These are phyloP conservation scores for Muntiacus reevesi DNA, from an alignment of 2,113 vertebrate genomes.

Conservation along the genomic window DNA sequence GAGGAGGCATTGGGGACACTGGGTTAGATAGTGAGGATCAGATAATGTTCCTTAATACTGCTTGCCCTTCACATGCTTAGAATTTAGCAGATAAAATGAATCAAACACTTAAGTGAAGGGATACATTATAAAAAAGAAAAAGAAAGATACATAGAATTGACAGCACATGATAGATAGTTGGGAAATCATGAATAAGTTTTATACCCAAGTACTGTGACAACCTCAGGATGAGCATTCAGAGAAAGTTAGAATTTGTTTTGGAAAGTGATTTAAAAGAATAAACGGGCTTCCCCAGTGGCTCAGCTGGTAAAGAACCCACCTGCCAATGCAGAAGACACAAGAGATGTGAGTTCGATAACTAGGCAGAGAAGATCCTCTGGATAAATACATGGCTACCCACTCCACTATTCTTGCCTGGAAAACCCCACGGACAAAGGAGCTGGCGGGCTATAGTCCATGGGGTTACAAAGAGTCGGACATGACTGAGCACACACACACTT, in stretches of 20 bases:
- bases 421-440: not conserved
- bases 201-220: not conserved
- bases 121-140: not conserved
- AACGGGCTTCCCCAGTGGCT: not conserved
- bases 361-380: not conserved
- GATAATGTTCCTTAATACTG: not conserved
- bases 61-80: not conserved
- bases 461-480: not conserved
- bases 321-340: not conserved
- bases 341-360: not conserved
- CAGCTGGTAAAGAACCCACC: not conserved
- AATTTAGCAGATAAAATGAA: not conserved
- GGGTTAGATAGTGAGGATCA: not conserved
- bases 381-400: not conserved
- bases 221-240: not conserved
- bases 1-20: not conserved
- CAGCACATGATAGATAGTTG: not conserved
- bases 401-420: not conserved
- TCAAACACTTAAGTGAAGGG: not conserved
- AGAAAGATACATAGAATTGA: not conserved
- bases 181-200: not conserved
- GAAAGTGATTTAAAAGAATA: not conserved
- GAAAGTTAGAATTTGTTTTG: not conserved
- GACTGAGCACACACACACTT: not conserved
- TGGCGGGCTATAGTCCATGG: not conserved